These are phyloP conservation scores for Melanotaenia trifasciata DNA, from an alignment of 2,797 vertebrate genomes.

Conservation along the genomic window DNA sequence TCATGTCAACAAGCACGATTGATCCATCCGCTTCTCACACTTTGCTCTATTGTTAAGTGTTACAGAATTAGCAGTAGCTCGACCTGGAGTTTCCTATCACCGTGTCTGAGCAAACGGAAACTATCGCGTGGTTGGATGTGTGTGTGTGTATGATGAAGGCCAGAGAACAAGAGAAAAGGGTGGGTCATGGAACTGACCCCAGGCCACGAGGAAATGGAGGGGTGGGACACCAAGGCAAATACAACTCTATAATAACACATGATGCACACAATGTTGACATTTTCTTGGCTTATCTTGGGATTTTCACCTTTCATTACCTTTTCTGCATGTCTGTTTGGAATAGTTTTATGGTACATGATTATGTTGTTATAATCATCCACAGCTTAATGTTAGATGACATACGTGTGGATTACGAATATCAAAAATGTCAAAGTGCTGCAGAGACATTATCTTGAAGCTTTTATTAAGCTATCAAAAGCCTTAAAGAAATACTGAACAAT, in stretches of 20 bases:
- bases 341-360: not conserved
- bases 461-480: not conserved
- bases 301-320: not conserved
- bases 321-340: not conserved
- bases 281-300: not conserved
- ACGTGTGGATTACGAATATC: not conserved
- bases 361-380: not conserved
- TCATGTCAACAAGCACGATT: not conserved
- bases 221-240: conserved; percentile 30
- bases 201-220: conserved; percentile 55
- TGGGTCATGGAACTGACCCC: conserved; percentile 52
- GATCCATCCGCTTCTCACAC: not conserved
- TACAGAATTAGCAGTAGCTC: not conserved
- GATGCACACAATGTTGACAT: conserved; percentile 1
- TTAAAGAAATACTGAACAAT: not conserved
- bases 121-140: conserved; percentile 20
- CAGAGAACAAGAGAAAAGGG: conserved; percentile 56
- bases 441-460: not conserved
- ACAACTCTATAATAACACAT: conserved; percentile 13
- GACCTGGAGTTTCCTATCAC: conserved; percentile 25
- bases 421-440: not conserved
- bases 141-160: conserved; percentile 29
- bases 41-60: conserved; percentile 4
- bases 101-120: conserved; percentile 52
- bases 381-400: not conserved